Evolutionary conservation across 2,888 invertebrate genomes (phyloP), one percentile per base, ranked within the genome.

Genomic region (Lochmaea capreae): DNA sequence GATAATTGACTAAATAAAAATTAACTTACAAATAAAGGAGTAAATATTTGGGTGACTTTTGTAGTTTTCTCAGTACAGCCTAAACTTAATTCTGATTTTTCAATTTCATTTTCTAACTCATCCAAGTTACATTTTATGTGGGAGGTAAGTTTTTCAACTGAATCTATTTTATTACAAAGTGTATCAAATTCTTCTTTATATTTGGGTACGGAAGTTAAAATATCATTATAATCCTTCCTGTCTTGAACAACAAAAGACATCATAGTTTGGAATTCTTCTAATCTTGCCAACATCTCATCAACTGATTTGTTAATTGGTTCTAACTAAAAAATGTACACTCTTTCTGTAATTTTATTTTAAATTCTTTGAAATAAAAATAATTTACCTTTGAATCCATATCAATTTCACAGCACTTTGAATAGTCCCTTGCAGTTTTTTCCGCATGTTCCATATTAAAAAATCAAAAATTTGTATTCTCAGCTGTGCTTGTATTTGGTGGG

Each of bases 231-330:
- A 72, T 81, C 81, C 49, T 78, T 75, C 52, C 80, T 77, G 68
- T 83, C 83, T 49, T 83, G 81, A 59, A 79, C 76, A n/a, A 79
- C 80, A 68, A 83, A 83, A 9, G 77, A 75, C 14, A 84, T 63
- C 79, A 84, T 81, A 16, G 83, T 83, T 76, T 84, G 81, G 63
- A 83, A 83, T 67, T 84, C 84, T 79, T 84, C 84, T 49, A 84
- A 67, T 22, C 83, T 77, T n/a, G 82, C 76, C n/a, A 81, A 75
- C 82, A 84, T 81, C 65, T 81, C 80, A 14, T 84, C 83, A 42
- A 84, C 73, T 10, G 78, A 78, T 67, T 78, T 78, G 54, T 79
- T 78, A 10, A 84, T 65, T 4, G 83, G 82, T 57, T 78, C 71
- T 9, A 83, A 65, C 84, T 84, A 63, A 62, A 78, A 78, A 73